Conservation (phyloP, 2,113 vertebrate species). For the Cepphus grylle region DNA sequence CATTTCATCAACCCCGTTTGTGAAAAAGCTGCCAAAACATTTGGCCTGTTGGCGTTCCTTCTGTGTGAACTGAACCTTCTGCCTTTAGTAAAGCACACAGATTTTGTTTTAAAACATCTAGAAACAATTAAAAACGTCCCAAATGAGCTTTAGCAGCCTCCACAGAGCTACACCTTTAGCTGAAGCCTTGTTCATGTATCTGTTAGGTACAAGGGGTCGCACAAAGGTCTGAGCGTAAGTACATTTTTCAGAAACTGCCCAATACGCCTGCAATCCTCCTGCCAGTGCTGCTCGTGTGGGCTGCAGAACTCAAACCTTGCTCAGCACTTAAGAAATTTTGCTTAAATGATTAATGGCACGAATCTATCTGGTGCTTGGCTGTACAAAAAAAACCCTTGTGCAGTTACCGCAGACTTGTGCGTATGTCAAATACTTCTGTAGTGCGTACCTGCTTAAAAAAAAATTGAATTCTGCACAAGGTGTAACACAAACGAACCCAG, state of each 20-base stretch:
- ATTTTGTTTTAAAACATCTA: not conserved
- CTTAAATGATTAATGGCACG: not conserved
- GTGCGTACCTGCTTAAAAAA: not conserved
- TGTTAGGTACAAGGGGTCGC: not conserved
- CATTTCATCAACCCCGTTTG: not conserved
- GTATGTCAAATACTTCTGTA: not conserved
- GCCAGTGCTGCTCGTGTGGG: not conserved
- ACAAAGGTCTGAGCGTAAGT: not conserved
- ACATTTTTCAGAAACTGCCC: not conserved
- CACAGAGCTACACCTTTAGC: not conserved
- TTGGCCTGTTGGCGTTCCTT: not conserved
- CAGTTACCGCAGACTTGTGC: not conserved
- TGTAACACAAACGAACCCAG: not conserved
- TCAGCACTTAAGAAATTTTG: not conserved
- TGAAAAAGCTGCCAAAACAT: not conserved
- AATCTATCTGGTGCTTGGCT: not conserved
- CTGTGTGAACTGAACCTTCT: not conserved
- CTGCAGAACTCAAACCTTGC: not conserved
- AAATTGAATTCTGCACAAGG: not conserved
- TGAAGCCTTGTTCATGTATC: not conserved
- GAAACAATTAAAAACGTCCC: not conserved
- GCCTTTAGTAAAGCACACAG: not conserved
- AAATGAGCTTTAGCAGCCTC: not conserved
- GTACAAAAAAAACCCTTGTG: not conserved
- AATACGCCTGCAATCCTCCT: not conserved